phyloP scores from a whole-genome alignment of 2,888 invertebrate species.

The Plebejus anna region DNA sequence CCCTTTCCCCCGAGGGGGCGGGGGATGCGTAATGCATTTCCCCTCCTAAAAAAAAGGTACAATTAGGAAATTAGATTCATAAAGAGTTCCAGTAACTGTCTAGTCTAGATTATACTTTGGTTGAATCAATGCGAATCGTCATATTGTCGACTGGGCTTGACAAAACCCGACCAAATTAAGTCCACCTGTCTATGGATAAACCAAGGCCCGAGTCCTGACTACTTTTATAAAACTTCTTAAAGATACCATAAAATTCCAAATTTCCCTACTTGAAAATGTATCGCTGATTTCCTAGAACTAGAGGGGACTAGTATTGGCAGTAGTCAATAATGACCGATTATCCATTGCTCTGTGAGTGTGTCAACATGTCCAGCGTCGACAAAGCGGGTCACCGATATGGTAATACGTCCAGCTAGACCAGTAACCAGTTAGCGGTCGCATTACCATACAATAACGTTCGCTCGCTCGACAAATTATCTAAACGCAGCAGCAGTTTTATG shows the following conservation, averaged over 20 bases:
- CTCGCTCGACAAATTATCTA: neutral
- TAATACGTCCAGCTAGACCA: constrained; percentile 63
- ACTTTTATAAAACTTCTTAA: neutral
- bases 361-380: constrained; percentile 22
- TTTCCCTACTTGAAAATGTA: neutral
- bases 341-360: constrained; percentile 5
- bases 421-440: constrained; percentile 55
- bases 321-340: neutral
- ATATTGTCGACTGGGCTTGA: too few relatives aligned
- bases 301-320: neutral
- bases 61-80: too few relatives aligned
- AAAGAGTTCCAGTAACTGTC: too few relatives aligned
- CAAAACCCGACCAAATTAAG: too few relatives aligned
- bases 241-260: neutral
- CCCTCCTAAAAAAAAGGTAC: too few relatives aligned
- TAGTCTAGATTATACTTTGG: too few relatives aligned
- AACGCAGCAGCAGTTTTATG: neutral
- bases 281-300: neutral
- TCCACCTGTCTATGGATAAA: too few relatives aligned
- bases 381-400: constrained; percentile 57
- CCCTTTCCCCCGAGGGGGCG: too few relatives aligned
- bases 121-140: too few relatives aligned
- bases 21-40: too few relatives aligned
- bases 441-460: constrained; percentile 25
- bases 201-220: too few relatives aligned